Evolutionary conservation across 1,140 invertebrate species (phyloP).

Genomic region (Oncopeltus fasciatus): DNA sequence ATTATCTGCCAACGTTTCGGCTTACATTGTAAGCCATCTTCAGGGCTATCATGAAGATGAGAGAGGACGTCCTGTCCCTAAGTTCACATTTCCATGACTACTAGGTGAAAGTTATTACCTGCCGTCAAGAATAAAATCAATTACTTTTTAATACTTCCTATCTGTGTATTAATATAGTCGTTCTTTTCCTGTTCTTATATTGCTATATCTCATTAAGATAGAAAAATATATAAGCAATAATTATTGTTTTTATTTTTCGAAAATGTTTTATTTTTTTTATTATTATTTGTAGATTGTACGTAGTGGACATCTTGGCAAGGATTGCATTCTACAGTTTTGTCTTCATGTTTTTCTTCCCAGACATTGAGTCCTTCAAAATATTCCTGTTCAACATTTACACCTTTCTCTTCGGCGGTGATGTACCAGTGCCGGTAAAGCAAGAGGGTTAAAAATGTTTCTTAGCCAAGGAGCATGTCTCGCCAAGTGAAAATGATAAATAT

Average conservation of each 20-base stretch:
- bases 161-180: background rate
- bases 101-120: background rate
- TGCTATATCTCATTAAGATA: background rate
- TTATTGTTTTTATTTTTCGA: too few species aligned
- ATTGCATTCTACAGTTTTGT: slow-evolving; percentile 32
- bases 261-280: too few species aligned
- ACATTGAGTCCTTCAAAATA: background rate
- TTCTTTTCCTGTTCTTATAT: background rate
- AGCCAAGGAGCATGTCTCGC: too few species aligned
- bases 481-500: too few species aligned
- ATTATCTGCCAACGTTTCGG: too few species aligned
- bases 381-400: background rate
- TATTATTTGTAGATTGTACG: slow-evolving; percentile 44
- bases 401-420: background rate
- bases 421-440: background rate
- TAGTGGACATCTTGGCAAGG: slow-evolving; percentile 36
- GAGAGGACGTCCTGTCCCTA: too few species aligned
- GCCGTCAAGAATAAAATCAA: background rate
- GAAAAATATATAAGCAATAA: too few species aligned
- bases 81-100: too few species aligned
- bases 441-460: too few species aligned
- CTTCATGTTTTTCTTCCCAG: slow-evolving; percentile 26
- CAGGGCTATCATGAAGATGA: too few species aligned
- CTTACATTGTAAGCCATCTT: too few species aligned
- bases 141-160: background rate